phyloP scores from a whole-genome alignment of 2,888 invertebrate genomes.

The Hanleya hanleyi region DNA sequence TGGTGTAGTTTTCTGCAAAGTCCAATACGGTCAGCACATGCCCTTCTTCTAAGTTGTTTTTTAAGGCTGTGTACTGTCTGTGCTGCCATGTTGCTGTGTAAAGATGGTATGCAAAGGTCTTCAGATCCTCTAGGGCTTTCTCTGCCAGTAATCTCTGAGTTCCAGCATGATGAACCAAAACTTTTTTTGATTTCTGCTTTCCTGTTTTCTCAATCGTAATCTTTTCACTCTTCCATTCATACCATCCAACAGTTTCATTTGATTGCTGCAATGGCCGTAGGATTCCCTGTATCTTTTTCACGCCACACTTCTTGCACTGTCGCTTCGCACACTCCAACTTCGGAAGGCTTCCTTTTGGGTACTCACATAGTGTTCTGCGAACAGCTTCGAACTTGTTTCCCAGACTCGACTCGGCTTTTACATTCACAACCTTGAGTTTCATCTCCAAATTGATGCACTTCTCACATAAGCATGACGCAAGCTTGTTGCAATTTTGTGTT shows the following conservation, averaged over 20 bases:
- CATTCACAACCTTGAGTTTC: not conserved
- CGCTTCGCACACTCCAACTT: not conserved
- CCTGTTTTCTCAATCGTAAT: not conserved
- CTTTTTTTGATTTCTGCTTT: not conserved
- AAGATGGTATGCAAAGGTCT: not conserved
- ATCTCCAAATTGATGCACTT: not conserved
- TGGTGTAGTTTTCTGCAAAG: conserved; percentile 8
- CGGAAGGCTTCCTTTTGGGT: not conserved
- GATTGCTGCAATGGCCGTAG: not conserved
- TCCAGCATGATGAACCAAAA: not conserved
- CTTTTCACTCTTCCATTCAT: not conserved
- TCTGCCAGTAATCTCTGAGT: not conserved
- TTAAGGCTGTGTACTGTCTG: not conserved
- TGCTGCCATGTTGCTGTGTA: conserved; percentile 2
- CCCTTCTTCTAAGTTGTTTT: not conserved
- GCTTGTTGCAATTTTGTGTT: not conserved
- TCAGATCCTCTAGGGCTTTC: not conserved
- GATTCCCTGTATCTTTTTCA: not conserved
- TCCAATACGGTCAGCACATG: not conserved
- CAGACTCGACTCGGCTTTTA: not conserved
- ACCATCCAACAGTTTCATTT: not conserved
- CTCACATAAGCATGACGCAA: not conserved
- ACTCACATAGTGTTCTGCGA: not conserved
- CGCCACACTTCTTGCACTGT: not conserved
- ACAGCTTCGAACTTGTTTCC: not conserved